These are phyloP conservation scores for Zosterops borbonicus DNA, from an alignment of 2,113 vertebrate species.

Conservation along the genomic window DNA sequence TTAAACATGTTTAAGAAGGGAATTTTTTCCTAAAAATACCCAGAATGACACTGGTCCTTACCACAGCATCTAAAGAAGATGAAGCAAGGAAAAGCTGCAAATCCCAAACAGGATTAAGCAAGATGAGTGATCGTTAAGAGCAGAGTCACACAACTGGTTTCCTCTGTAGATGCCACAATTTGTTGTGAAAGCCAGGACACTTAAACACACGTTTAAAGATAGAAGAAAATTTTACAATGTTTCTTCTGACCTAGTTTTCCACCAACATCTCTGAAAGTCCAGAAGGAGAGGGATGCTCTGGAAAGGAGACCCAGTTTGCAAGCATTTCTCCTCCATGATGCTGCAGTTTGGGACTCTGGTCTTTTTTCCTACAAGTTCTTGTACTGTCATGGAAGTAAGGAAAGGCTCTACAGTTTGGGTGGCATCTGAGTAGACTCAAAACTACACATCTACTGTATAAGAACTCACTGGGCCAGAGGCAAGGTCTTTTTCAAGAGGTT, in stretches of 20 bases:
- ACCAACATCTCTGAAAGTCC: not conserved
- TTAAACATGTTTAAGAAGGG: not conserved
- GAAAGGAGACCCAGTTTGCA: not conserved
- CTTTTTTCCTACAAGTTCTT: not conserved
- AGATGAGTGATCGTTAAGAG: not conserved
- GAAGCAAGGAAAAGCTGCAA: slow-evolving; percentile 7
- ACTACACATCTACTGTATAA: not conserved
- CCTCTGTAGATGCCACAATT: not conserved
- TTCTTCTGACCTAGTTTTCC: not conserved
- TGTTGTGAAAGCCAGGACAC: not conserved
- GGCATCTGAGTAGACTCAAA: not conserved
- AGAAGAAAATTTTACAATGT: not conserved
- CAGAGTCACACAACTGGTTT: not conserved
- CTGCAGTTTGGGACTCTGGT: not conserved
- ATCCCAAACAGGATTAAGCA: not conserved
- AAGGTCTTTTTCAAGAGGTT: not conserved
- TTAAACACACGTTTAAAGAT: not conserved
- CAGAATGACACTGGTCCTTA: not conserved
- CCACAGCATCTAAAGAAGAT: not conserved
- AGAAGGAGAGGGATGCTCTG: not conserved
- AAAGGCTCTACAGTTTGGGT: not conserved
- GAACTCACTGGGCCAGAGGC: not conserved
- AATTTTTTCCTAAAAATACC: not conserved
- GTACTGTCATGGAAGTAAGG: not conserved
- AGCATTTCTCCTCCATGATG: not conserved